phyloP scores from a whole-genome alignment of 2,888 invertebrate species.

The Ischnus inquisitorius region DNA sequence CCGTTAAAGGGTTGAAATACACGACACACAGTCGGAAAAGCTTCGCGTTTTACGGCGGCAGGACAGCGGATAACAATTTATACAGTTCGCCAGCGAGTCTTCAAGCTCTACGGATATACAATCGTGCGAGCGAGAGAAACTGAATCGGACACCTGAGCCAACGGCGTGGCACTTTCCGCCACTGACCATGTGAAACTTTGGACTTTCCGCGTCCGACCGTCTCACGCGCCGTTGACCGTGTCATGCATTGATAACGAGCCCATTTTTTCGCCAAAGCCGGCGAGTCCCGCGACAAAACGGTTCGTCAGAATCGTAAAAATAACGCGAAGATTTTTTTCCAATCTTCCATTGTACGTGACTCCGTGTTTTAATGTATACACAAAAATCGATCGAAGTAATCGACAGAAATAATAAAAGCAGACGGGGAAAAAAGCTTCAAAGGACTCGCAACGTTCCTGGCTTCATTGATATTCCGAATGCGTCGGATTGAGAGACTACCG shows the following conservation, averaged over 20 bases:
- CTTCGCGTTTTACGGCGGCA: slow-evolving; percentile 4
- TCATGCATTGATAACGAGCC: slow-evolving; percentile 57
- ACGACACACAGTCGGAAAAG: slow-evolving; percentile 23
- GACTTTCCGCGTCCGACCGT: slow-evolving; percentile 36
- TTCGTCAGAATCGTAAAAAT: too few species aligned
- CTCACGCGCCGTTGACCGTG: background rate
- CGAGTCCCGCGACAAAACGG: too few species aligned
- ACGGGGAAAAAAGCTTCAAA: too few species aligned
- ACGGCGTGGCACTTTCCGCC: slow-evolving; percentile 32
- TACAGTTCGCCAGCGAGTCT: slow-evolving; percentile 14
- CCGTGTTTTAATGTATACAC: too few species aligned
- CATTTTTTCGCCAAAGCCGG: background rate
- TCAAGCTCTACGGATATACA: slow-evolving; percentile 10
- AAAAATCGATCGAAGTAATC: too few species aligned
- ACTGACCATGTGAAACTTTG: slow-evolving; percentile 34
- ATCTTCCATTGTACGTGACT: too few species aligned
- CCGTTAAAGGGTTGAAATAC: too few species aligned
- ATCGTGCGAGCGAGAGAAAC: slow-evolving; percentile 8
- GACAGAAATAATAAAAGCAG: too few species aligned
- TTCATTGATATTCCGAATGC: too few species aligned
- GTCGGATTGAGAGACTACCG: too few species aligned
- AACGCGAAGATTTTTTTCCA: too few species aligned
- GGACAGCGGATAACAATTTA: slow-evolving; percentile 48
- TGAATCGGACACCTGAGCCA: slow-evolving; percentile 40
- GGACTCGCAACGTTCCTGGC: too few species aligned